These are phyloP conservation scores for Acanthiza pusilla DNA, from an alignment of 2,797 vertebrate genomes.

Conservation along the genomic window DNA sequence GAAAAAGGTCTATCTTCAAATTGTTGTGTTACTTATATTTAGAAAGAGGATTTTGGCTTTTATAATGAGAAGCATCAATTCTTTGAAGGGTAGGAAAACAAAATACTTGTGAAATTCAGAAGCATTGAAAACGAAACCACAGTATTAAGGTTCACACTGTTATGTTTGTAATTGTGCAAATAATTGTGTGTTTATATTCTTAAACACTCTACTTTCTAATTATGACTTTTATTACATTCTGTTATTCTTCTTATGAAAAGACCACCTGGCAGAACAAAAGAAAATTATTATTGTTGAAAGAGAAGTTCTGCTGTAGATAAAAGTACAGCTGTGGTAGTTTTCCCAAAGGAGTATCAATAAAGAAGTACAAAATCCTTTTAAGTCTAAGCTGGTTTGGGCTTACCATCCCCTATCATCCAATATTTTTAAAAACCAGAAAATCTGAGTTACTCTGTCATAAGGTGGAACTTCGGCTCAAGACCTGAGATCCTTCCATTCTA, in stretches of 20 bases:
- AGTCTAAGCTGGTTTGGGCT: neutral
- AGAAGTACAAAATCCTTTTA: neutral
- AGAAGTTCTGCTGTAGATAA: neutral
- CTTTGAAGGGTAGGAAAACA: neutral
- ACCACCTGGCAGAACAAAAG: neutral
- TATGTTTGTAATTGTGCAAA: neutral
- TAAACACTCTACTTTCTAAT: neutral
- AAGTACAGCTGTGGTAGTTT: neutral
- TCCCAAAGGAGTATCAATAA: neutral
- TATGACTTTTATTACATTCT: neutral
- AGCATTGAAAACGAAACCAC: neutral
- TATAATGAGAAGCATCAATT: neutral
- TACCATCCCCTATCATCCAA: neutral
- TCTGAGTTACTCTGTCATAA: neutral
- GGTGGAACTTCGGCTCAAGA: neutral
- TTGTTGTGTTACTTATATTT: neutral
- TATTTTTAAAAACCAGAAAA: neutral
- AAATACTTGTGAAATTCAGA: neutral
- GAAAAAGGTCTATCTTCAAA: neutral
- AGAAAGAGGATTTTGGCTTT: neutral
- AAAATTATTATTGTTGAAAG: neutral
- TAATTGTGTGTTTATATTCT: neutral
- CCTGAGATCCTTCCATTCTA: neutral
- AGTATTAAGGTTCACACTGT: neutral
- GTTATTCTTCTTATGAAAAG: neutral